Percentiles rank a stretch among this genome's conserved stretches.
Evolutionary conservation across 2,888 invertebrate genomes (phyloP).

Genomic region (Cordylochernes scorpioides): DNA sequence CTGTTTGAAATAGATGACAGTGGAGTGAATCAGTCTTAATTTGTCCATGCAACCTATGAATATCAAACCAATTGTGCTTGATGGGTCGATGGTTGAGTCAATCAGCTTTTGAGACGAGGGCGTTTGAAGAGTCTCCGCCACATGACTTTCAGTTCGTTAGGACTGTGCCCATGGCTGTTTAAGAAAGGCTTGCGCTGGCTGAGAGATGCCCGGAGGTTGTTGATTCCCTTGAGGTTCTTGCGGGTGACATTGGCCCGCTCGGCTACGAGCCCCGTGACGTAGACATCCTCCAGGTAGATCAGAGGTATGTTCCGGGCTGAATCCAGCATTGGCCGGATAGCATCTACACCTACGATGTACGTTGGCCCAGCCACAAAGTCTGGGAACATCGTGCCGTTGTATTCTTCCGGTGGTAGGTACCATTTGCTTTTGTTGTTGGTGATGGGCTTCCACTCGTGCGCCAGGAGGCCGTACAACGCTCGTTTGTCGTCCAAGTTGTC

Average conservation of each 20-base stretch:
- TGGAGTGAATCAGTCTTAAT: too few species aligned
- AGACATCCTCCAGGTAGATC: conserved; percentile 22
- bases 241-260: conserved; percentile 15
- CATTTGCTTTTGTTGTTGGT: conserved; percentile 17
- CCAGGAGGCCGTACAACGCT: conserved; percentile 10
- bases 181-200: too few species aligned
- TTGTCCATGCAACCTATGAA: too few species aligned
- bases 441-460: conserved; percentile 15
- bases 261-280: conserved; percentile 20
- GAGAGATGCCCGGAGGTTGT: too few species aligned
- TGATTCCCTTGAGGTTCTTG: conserved; percentile 12
- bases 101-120: too few species aligned
- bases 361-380: conserved; percentile 21
- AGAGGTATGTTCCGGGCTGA: conserved; percentile 13
- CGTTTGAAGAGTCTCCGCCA: too few species aligned
- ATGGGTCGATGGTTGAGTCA: too few species aligned
- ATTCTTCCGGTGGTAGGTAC: conserved; percentile 16
- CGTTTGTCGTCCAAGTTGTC: conserved; percentile 8
- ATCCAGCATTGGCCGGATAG: conserved; percentile 16
- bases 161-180: conserved; percentile 10
- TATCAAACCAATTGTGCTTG: too few species aligned
- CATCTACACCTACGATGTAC: conserved; percentile 18
- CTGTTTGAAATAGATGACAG: too few species aligned
- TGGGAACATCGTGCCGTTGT: conserved; percentile 17
- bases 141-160: too few species aligned